Evolutionary conservation across 2,888 invertebrate species (phyloP).

Genomic region (Mystacides longicornis): DNA sequence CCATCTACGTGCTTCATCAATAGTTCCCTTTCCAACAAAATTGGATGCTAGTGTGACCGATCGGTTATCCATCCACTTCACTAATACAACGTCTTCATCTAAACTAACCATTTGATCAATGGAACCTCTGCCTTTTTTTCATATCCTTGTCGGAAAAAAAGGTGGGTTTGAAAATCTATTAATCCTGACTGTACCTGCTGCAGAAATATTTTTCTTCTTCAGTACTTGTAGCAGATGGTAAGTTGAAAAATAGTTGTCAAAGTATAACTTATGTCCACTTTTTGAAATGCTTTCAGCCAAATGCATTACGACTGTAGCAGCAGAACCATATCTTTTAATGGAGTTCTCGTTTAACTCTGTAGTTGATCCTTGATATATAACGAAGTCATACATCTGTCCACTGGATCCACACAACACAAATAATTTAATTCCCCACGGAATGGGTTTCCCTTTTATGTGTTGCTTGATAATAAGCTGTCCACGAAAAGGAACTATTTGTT

Average conservation of each 20-base stretch:
- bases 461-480: not conserved
- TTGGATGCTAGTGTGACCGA: slow-evolving; percentile 29
- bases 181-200: slow-evolving; percentile 23
- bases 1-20: slow-evolving; percentile 26
- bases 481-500: slow-evolving; percentile 3
- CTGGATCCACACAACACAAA: slow-evolving; percentile 3
- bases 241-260: slow-evolving; percentile 27
- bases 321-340: not conserved
- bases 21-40: slow-evolving; percentile 27
- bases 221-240: slow-evolving; percentile 26
- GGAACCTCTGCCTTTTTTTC: slow-evolving; percentile 17
- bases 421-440: not conserved
- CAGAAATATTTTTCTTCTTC: slow-evolving; percentile 16
- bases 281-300: slow-evolving; percentile 13
- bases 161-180: slow-evolving; percentile 26
- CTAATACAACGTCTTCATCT: slow-evolving; percentile 22
- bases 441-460: slow-evolving; percentile 4
- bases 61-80: slow-evolving; percentile 30
- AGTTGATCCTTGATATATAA: slow-evolving; percentile 3
- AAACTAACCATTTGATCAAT: too few relatives aligned
- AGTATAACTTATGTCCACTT: slow-evolving; percentile 23
- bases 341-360: not conserved
- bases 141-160: slow-evolving; percentile 18
- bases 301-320: slow-evolving; percentile 1
- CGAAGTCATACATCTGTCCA: slow-evolving; percentile 6